A percentile compares a stretch with the other conserved stretches of the same genome.
These are phyloP conservation scores for Bruchidius siliquastri DNA, from an alignment of 2,888 invertebrate genomes.

Conservation along the genomic window DNA sequence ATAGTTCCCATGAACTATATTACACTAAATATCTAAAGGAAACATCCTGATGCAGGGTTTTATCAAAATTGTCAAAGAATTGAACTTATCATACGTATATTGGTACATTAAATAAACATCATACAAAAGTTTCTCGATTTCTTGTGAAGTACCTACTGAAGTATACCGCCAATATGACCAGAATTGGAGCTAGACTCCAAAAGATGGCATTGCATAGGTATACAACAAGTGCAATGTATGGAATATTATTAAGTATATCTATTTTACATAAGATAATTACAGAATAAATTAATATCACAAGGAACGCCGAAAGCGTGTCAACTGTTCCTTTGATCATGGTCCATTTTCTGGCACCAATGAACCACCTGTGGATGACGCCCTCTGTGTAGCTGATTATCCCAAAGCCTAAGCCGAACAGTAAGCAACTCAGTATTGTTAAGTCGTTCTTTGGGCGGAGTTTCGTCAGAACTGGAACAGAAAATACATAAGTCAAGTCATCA, in stretches of 20 bases:
- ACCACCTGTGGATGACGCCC: conserved; percentile 49
- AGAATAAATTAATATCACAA: conserved; percentile 42
- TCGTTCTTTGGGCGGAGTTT: conserved; percentile 42
- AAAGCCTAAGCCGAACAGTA: conserved; percentile 52
- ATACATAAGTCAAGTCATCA: too few relatives aligned
- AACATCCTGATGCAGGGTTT: too few relatives aligned
- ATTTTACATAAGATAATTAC: conserved; percentile 23
- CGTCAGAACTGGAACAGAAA: conserved; percentile 25
- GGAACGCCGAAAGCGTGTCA: conserved; percentile 47
- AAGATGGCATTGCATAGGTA: conserved; percentile 24
- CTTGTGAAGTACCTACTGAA: neutral
- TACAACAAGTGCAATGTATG: conserved; percentile 18
- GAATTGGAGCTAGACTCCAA: conserved; percentile 24
- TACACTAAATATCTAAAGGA: too few relatives aligned
- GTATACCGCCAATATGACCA: neutral
- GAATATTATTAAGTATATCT: conserved; percentile 22
- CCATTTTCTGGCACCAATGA: conserved; percentile 51
- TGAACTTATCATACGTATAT: too few relatives aligned
- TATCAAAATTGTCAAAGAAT: too few relatives aligned
- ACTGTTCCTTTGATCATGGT: conserved; percentile 50
- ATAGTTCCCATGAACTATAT: too few relatives aligned
- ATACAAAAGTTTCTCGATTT: neutral
- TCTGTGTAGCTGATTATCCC: conserved; percentile 51
- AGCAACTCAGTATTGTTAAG: conserved; percentile 50
- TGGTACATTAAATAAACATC: neutral